These are phyloP conservation scores for Eupithecia pulchellata DNA, from an alignment of 2,888 invertebrate species.

Conservation along the genomic window DNA sequence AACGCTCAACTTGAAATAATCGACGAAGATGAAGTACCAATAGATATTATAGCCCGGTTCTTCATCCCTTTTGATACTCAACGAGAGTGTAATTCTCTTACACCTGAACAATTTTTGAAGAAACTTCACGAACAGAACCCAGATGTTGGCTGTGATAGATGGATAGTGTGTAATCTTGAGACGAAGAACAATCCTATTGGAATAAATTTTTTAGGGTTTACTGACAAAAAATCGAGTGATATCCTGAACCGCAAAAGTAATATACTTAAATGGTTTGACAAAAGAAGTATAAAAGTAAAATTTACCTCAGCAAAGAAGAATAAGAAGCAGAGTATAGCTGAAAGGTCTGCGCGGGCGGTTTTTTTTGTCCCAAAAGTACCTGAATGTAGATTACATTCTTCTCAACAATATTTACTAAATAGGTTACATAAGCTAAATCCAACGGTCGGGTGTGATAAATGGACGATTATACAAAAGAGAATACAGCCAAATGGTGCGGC, in stretches of 20 bases:
- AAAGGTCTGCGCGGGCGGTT: background rate
- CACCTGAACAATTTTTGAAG: background rate
- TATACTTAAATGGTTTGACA: slow-evolving; percentile 17
- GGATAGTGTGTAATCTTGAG: background rate
- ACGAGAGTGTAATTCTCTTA: background rate
- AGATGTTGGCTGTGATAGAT: slow-evolving; percentile 19
- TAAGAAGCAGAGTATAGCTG: background rate
- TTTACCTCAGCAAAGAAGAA: background rate
- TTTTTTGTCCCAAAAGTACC: background rate
- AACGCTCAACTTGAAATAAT: slow-evolving; percentile 21
- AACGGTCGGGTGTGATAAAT: background rate
- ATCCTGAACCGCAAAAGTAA: background rate
- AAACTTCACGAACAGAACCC: slow-evolving; percentile 24
- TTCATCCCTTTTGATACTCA: slow-evolving; percentile 11
- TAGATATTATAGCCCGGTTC: background rate
- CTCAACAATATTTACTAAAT: slow-evolving; percentile 2
- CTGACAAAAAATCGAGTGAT: background rate
- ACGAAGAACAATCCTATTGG: background rate
- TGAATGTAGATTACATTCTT: slow-evolving; percentile 2
- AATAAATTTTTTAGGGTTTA: background rate
- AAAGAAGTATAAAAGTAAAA: slow-evolving; percentile 13
- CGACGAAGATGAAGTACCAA: background rate
- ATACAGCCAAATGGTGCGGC: background rate
- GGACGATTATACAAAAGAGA: background rate
- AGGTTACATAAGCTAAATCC: slow-evolving; percentile 5